Base-by-base conservation (phyloP, 2,797 vertebrate genomes). In the Rhodeus uyekii region DNA sequence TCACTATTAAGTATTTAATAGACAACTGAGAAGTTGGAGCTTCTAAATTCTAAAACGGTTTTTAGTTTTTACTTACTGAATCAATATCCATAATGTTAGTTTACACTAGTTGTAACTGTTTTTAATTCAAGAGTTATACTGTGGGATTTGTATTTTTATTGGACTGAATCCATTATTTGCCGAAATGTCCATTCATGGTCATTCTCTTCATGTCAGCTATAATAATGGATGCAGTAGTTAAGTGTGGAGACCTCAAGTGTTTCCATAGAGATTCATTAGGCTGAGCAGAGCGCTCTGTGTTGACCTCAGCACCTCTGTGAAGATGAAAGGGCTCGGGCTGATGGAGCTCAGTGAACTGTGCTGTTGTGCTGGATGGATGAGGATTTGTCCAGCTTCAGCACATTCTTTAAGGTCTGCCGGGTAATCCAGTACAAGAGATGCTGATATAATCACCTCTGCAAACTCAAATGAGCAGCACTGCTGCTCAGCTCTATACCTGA, bases 341-440 rank as follows among this genome's bases (percentile, higher is more conserved):
- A 75, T 76, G 22, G 64, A 50, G 78, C 29, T 76, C 79, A 80
- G 36, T 79, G 71, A 81, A 58, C 48, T 39, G 61, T 72, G 58
- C 32, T 55, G 63, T 77, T 48, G 34, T 65, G 39, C 34, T 48
- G 46, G 74, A 14, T 38, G 32, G 39, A 63, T 46, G 53, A 58
- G 50, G 78, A 71, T 80, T 67, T 73, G 68, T 80, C 78, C 68
- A 63, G 46, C 24, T 74, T 79, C 64, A 68, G 73, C 75, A 81
- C 85, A 86, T 84, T 84, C 63, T 82, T 87, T 84, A 81, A 84
- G 80, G 84, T 87, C 87, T 88, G 83, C 76, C 86, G 84, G 81
- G 55, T 80, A 86, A 84, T 85, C 67, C 64, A 24, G 53, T 61
- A 48, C 44, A 80, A 72, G 19, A 73, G 60, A 61, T 48, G 4